These are phyloP conservation scores for Diadegma fenestrale DNA, from an alignment of 2,888 invertebrate genomes.

Conservation along the genomic window DNA sequence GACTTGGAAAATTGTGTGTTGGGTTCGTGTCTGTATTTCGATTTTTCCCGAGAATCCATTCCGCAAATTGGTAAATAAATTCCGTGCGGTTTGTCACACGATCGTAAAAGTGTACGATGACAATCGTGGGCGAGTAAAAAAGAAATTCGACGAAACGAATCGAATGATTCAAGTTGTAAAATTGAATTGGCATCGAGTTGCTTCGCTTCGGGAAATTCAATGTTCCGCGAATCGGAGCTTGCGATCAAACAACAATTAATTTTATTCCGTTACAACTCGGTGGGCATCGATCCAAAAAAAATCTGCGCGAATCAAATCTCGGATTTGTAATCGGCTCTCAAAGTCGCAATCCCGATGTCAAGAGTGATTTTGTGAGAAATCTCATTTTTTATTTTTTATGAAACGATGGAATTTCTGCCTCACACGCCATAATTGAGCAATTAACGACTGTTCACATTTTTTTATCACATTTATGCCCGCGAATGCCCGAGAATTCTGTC, in stretches of 20 bases:
- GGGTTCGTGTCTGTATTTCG: not conserved
- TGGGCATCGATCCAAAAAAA: conserved; percentile 40
- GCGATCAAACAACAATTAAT: conserved; percentile 10
- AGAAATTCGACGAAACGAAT: not conserved
- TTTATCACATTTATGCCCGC: not conserved
- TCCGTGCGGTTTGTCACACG: not conserved
- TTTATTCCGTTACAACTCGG: conserved; percentile 1
- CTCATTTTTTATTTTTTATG: no score
- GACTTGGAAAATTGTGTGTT: not conserved
- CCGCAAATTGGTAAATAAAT: not conserved
- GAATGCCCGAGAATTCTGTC: not conserved
- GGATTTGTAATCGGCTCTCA: conserved; percentile 1
- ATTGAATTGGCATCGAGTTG: not conserved
- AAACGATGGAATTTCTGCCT: no score
- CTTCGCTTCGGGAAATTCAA: not conserved
- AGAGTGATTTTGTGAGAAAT: no score
- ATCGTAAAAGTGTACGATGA: not conserved
- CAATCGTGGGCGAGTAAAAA: not conserved
- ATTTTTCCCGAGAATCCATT: not conserved
- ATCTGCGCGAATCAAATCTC: conserved; percentile 1
- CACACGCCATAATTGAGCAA: not conserved
- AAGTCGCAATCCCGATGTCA: no score
- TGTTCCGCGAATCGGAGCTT: conserved; percentile 15
- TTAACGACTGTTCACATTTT: not conserved
- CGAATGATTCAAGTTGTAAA: not conserved